phyloP scores from a whole-genome alignment of 2,797 vertebrate genomes.

The Hephaestus fuliginosus region DNA sequence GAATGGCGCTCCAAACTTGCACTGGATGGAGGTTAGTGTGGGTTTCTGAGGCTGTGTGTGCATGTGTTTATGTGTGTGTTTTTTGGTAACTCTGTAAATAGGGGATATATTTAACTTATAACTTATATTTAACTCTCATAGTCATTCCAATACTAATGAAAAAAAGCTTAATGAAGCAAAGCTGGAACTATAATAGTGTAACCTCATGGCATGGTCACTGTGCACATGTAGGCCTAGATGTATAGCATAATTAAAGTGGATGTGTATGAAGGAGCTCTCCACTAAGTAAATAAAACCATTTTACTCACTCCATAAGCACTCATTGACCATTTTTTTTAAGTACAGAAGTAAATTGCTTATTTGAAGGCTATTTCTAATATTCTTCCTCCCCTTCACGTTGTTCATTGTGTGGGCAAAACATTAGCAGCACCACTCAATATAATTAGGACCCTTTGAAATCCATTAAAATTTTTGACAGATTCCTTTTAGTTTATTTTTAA shows the following conservation, averaged over 20 bases:
- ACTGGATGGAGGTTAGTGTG: slow-evolving; percentile 93
- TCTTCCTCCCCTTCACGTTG: background rate
- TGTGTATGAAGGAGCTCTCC: background rate
- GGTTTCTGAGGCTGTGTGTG: background rate
- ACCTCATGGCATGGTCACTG: background rate
- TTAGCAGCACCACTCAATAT: background rate
- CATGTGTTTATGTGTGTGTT: background rate
- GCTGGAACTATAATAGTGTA: background rate
- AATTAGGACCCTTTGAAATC: no score
- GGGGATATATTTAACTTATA: background rate
- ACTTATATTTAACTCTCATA: no score
- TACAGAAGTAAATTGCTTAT: background rate
- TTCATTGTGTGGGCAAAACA: background rate
- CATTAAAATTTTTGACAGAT: no score
- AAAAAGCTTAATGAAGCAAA: background rate
- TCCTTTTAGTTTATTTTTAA: no score
- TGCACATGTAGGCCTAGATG: background rate
- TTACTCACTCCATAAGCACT: no score
- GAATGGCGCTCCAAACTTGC: slow-evolving; percentile 98
- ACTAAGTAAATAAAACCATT: background rate
- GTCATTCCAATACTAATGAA: background rate
- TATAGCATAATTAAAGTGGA: background rate
- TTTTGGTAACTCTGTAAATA: background rate
- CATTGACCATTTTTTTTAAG: background rate
- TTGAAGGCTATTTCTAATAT: background rate